Base-by-base conservation (phyloP, 2,797 vertebrate species). In the Myotis findleyi region DNA sequence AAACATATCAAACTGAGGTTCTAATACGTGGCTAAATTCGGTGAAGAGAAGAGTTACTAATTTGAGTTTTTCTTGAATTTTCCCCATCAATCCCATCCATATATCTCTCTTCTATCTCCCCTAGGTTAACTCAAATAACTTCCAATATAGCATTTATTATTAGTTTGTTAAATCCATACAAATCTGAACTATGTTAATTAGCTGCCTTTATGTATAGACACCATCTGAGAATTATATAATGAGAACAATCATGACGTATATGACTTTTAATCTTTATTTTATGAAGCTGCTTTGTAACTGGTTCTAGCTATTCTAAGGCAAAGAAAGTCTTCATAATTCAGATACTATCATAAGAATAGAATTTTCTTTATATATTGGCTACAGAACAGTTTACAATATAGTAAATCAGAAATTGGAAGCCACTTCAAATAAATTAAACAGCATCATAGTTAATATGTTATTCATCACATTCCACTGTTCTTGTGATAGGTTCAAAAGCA, bases 121-220 rank as follows among this genome's bases (percentile, higher is more conserved):
- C 23, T 91, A 79, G 38, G 77, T 94, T 27, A 87, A 84, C 83
- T 95, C 85, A 87, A 87, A 92, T 89, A 77, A 41, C 62, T 27
- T 95, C 64, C 2, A 77, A 89, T 90, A 57, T 20, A 95, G 20
- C 18, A 73, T 90, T 77, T 76, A 92, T 95, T 94, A 76, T 95
- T 64, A 82, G 79, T 82, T 38, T 87, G 49, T 51, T 84, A 18
- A 73, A 87, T 7, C 21, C 33, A 79, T 41, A 33, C 47, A 27
- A 77, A 6, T 95, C 49, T 73, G 47, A 80, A 91, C 94, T 23
- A 49, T 80, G 38, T 49, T 96, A 96, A 93, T 96, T 96, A 97
- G 30, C 69, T 81, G 38, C 33, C 47, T 86, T 91, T 90, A 89
- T 92, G 75, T 59, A 86, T 66, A 73, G 87, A 83, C 38, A 93